phyloP scores from a whole-genome alignment of 53 echinoderm and acorn worm species.

The Zoroaster sp. region DNA sequence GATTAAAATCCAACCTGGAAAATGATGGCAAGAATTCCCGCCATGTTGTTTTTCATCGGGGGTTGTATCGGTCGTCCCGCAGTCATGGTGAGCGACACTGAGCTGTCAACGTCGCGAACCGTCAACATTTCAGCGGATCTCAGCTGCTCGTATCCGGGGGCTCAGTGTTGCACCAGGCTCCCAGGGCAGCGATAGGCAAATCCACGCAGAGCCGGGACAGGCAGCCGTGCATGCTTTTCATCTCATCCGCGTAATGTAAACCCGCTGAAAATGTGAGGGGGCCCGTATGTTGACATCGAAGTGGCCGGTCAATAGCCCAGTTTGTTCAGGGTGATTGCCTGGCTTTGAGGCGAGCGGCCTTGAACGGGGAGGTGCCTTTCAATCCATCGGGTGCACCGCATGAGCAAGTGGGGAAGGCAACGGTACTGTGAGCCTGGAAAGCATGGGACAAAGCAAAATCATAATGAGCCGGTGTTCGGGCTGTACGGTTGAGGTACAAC shows the following conservation, averaged over 20 bases:
- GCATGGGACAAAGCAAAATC: neutral
- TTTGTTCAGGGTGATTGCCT: constrained; percentile 18
- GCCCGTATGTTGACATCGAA: neutral
- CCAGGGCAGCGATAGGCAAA: neutral
- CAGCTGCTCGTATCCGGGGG: constrained; percentile 18
- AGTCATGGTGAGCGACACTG: neutral
- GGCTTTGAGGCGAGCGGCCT: neutral
- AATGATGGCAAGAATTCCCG: neutral
- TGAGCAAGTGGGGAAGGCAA: neutral
- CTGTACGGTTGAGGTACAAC: neutral
- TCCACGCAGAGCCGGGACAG: neutral
- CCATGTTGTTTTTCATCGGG: neutral
- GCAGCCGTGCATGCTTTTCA: neutral
- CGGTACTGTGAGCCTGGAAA: neutral
- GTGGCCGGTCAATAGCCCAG: constrained; percentile 36
- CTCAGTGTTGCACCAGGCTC: neutral
- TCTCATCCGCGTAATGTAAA: neutral
- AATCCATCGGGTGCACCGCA: neutral
- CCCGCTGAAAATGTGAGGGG: neutral
- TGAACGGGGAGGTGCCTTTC: neutral
- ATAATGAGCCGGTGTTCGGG: neutral
- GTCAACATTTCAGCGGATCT: constrained; percentile 37
- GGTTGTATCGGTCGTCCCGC: neutral
- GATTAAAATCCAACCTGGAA: neutral
- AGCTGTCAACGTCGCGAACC: constrained; percentile 13